Conservation (phyloP, 1,140 invertebrate species). For the Galleria mellonella region DNA sequence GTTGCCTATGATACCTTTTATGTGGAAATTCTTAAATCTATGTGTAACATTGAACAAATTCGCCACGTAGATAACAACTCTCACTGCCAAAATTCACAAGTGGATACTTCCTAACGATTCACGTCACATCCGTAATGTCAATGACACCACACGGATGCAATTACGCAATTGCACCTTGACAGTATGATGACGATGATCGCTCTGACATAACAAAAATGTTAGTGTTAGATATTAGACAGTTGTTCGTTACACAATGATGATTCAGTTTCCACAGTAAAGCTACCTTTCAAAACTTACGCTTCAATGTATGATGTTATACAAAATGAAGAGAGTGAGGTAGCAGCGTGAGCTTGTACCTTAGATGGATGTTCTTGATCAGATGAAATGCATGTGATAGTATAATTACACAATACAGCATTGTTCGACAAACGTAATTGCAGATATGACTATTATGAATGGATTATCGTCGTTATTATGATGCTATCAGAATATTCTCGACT, state of each 20-base stretch:
- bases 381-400: conserved; percentile 59
- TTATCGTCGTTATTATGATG: conserved; percentile 35
- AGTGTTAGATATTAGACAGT: conserved; percentile 19
- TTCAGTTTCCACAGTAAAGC: too few relatives aligned
- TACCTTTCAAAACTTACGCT: too few relatives aligned
- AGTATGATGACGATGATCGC: conserved; percentile 42
- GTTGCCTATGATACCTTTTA: too few relatives aligned
- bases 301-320: too few relatives aligned
- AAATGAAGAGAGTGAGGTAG: too few relatives aligned
- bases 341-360: conserved; percentile 15
- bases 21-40: too few relatives aligned
- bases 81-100: conserved; percentile 41
- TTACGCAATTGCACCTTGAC: conserved; percentile 67
- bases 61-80: conserved; percentile 22
- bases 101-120: conserved; percentile 5
- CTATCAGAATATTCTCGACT: conserved; percentile 21
- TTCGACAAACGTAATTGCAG: conserved; percentile 36
- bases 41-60: too few relatives aligned
- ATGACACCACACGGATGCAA: conserved; percentile 59
- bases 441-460: conserved; percentile 47
- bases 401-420: conserved; percentile 66
- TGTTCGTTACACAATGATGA: conserved; percentile 14
- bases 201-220: conserved; percentile 31
- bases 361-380: conserved; percentile 26
- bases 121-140: conserved; percentile 61